A percentile compares a stretch with the other conserved stretches of the same genome.
Evolutionary conservation across 2,888 invertebrate species (phyloP).

Genomic region (Oxystoma pomonae): DNA sequence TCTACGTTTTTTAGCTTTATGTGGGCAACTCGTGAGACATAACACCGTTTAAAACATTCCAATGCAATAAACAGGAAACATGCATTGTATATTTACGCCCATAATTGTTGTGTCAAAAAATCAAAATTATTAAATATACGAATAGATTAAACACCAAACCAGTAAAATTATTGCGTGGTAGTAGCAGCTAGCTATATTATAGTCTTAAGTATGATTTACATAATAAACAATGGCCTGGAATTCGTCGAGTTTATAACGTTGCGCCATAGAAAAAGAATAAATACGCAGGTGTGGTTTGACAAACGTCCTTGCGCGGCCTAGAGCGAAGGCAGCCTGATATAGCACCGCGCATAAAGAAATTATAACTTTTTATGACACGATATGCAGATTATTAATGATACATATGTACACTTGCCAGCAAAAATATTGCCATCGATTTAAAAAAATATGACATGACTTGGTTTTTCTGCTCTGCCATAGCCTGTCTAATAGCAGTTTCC

Average conservation of each 20-base stretch:
- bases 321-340: constrained; percentile 10
- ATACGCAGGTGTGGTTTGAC: constrained; percentile 22
- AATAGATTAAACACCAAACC: neutral
- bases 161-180: neutral
- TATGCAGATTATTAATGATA: neutral
- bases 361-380: neutral
- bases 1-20: too few species aligned
- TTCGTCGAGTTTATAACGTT: constrained; percentile 1
- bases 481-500: too few species aligned
- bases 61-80: neutral
- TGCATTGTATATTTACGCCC: neutral
- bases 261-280: neutral
- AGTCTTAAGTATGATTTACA: neutral
- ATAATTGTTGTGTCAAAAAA: neutral
- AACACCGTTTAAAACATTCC: neutral
- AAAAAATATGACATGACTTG: too few species aligned
- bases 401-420: too few species aligned
- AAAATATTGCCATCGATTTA: too few species aligned
- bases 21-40: neutral
- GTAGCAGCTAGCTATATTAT: neutral
- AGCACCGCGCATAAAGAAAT: neutral
- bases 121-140: neutral
- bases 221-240: constrained; percentile 5
- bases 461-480: too few species aligned
- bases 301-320: constrained; percentile 24